Evolutionary conservation across 2,113 vertebrate species (phyloP).

Genomic region (Xerus inauris): DNA sequence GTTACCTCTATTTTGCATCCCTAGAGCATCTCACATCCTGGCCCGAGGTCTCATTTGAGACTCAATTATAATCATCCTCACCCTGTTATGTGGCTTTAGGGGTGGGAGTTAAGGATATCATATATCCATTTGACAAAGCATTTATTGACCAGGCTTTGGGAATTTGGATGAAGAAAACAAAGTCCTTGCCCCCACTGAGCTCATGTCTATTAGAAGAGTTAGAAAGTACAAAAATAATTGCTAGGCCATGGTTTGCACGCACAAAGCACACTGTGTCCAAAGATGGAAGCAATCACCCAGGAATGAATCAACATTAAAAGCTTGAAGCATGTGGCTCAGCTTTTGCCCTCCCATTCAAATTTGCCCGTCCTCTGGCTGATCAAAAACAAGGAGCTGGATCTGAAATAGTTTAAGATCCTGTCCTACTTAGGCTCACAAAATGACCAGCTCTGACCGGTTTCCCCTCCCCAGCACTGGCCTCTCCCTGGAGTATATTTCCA

Average conservation of each 20-base stretch:
- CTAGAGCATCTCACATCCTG: neutral
- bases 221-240: neutral
- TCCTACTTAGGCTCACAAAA: conserved; percentile 34
- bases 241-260: rapidly evolving
- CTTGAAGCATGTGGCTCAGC: neutral
- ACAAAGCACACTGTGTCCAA: neutral
- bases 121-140: neutral
- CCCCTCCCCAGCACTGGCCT: neutral
- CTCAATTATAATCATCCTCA: neutral
- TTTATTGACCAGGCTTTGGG: neutral
- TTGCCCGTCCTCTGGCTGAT: neutral
- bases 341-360: neutral
- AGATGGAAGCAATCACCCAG: neutral
- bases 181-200: neutral
- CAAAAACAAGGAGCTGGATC: neutral
- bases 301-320: neutral
- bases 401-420: conserved; percentile 51
- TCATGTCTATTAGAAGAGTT: neutral
- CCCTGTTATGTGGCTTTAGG: neutral
- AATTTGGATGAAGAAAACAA: neutral
- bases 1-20: neutral
- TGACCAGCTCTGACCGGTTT: conserved; percentile 54
- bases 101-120: neutral
- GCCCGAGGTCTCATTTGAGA: neutral
- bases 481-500: conserved; percentile 65